phyloP scores from a whole-genome alignment of 2,797 vertebrate genomes.

The Rhinogobio ventralis region DNA sequence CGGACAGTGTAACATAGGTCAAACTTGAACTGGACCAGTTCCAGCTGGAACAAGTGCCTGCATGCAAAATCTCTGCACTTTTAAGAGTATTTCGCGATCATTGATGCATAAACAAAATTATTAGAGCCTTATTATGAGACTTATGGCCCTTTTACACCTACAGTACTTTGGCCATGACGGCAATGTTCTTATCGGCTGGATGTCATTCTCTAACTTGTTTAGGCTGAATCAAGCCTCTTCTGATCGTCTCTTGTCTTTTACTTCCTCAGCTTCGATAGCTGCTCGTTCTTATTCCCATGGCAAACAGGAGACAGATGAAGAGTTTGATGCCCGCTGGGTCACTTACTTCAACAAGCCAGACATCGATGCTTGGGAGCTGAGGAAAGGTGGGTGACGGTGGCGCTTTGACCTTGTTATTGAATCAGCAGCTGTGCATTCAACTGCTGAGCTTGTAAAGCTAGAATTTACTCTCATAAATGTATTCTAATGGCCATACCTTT shows the following conservation, averaged over 20 bases:
- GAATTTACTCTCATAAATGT: background rate
- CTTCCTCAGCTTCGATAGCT: slow-evolving; percentile 73
- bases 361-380: slow-evolving; percentile 96
- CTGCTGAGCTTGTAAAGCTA: background rate
- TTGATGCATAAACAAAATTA: background rate
- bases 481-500: background rate
- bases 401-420: background rate
- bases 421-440: background rate
- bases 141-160: background rate
- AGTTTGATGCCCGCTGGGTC: slow-evolving; percentile 98
- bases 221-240: background rate
- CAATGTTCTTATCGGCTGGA: background rate
- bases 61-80: slow-evolving; percentile 26
- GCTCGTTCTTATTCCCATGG: slow-evolving; percentile 91
- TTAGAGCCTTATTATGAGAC: background rate
- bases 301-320: slow-evolving; percentile 92
- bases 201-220: background rate
- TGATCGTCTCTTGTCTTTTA: slow-evolving; percentile 11
- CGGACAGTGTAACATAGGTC: slow-evolving; percentile 19
- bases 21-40: slow-evolving; percentile 47
- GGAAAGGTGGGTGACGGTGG: slow-evolving; percentile 83
- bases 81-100: background rate
- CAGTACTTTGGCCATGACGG: background rate
- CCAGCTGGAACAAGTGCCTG: slow-evolving; percentile 45
- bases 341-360: slow-evolving; percentile 97